Conservation (phyloP, 2,797 vertebrate genomes). For the Gymnopithys bicolor region DNA sequence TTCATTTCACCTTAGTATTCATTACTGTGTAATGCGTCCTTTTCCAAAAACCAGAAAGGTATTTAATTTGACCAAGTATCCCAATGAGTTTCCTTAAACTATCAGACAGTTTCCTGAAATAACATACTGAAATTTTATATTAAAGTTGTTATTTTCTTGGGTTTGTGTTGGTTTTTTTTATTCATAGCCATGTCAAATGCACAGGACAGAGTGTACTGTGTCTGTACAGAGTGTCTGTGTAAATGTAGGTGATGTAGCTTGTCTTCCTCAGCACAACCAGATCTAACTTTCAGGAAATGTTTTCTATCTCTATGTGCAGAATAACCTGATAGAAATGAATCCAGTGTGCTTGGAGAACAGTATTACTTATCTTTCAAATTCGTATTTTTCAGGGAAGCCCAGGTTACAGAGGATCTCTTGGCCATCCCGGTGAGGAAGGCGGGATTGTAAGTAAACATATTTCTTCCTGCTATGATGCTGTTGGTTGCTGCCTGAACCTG, state of each 20-base stretch:
- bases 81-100: neutral
- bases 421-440: constrained; percentile 89
- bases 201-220: neutral
- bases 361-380: neutral
- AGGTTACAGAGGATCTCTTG: constrained; percentile 81
- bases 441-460: constrained; percentile 78
- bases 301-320: neutral
- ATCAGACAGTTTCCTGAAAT: neutral
- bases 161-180: neutral
- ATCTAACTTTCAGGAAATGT: neutral
- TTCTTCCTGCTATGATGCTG: neutral
- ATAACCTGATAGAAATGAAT: neutral
- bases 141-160: neutral
- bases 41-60: neutral
- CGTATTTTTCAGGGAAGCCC: constrained; percentile 76
- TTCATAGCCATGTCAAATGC: neutral
- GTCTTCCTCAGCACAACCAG: neutral
- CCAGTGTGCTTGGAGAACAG: neutral
- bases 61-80: neutral
- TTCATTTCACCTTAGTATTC: neutral
- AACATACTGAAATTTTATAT: neutral
- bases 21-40: neutral
- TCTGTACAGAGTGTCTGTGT: no score
- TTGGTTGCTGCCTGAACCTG: neutral
- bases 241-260: neutral